Percentiles rank a stretch among this genome's conserved stretches.
These are phyloP conservation scores for Sinella curviseta DNA, from an alignment of 1,140 invertebrate genomes.

Conservation along the genomic window DNA sequence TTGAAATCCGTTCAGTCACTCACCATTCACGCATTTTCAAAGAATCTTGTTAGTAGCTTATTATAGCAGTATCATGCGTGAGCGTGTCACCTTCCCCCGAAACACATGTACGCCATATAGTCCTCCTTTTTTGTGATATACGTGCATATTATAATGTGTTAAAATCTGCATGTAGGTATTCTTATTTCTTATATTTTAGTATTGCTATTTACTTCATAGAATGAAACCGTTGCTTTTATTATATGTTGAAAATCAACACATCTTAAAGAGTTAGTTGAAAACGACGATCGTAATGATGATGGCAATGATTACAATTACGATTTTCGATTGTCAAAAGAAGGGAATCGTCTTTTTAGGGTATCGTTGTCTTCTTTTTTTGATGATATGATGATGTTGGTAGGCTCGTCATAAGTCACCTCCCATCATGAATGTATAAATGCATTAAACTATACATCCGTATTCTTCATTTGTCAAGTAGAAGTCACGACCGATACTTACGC, in stretches of 20 bases:
- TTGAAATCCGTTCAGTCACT: neutral
- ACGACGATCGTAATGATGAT: constrained; percentile 1
- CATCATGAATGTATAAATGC: constrained; percentile 7
- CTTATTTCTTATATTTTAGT: too few relatives aligned
- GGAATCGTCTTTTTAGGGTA: neutral
- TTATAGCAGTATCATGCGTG: too few relatives aligned
- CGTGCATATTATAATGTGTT: too few relatives aligned
- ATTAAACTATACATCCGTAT: neutral
- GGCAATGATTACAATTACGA: constrained; percentile 3
- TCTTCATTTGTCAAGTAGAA: neutral
- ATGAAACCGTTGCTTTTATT: neutral
- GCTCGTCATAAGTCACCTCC: neutral
- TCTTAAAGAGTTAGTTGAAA: too few relatives aligned
- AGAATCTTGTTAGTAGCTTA: too few relatives aligned
- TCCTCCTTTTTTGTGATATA: too few relatives aligned
- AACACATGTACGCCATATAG: too few relatives aligned
- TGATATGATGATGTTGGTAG: neutral
- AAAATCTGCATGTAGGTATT: too few relatives aligned
- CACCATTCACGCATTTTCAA: too few relatives aligned
- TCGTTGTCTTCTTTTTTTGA: constrained; percentile 18
- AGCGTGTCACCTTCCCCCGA: too few relatives aligned
- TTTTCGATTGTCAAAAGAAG: constrained; percentile 18
- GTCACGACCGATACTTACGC: constrained; percentile 9
- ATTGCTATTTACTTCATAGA: neutral
- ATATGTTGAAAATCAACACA: too few relatives aligned